Base-by-base conservation (phyloP, 2,888 invertebrate genomes). In the Tenthredo scrophulariae region DNA sequence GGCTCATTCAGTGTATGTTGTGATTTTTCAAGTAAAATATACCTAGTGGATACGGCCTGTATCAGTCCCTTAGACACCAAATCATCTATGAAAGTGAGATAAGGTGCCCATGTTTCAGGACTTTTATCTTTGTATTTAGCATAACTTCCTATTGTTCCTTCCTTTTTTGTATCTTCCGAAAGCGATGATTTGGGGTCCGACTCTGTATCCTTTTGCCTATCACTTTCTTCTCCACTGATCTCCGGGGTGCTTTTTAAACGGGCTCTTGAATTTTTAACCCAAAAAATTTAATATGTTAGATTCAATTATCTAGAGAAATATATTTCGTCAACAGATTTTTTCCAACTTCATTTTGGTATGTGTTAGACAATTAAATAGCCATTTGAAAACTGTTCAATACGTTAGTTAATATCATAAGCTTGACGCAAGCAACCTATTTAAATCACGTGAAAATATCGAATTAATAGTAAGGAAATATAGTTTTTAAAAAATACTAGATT, bases 61-160 rank as follows among this genome's bases (percentile, higher is more conserved):
- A 94, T 90, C 5, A 97, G 93, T 54, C 95, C 95, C 46, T 94
- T 93, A 0, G 94, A 93, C 18, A 97, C 94, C 87, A 96, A 93
- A 75, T 94, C 94, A 91, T 97, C 97, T 0, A 97, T 94, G 90
- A 95, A 95, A 86, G 94, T 93, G 62, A 96, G 94, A 91, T 97
- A 97, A 0, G 94, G 94, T 77, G 94, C 93, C 96, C 96, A 96
- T 86, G 94, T 93, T 74, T 89, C 88, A 58, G 85, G 86, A 80
- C 90, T 89, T 65, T 88, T 86, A 9, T 40, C 87, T 22, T 91
- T 89, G 40, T 88, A 86, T 94, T 94, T 70, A 87, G 92, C 82
- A 85, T 82, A 9, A 84, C 85, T 85, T 89, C 88, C 84, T 33
- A 90, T 91, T 75, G 92, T 91, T 29, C 91, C 85, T 84, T 87